Base-by-base conservation (phyloP, 2,888 invertebrate genomes). In the Allolobophora icterica region DNA sequence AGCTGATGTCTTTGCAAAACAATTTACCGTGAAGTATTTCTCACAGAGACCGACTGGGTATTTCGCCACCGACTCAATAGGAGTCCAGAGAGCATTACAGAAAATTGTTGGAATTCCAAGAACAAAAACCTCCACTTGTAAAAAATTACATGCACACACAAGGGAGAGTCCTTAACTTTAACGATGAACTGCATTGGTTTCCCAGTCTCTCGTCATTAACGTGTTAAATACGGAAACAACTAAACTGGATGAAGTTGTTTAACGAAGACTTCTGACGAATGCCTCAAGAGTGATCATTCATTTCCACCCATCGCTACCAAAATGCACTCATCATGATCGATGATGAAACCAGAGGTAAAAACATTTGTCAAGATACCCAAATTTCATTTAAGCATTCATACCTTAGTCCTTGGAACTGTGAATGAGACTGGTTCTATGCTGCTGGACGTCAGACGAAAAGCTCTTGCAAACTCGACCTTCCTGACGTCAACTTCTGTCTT, bases 391-490 rank as follows among this genome's bases (percentile, higher is more conserved):
- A n/a, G n/a, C n/a, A 40, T 89, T 89, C 93, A 92, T 92, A 95
- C 95, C 94, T 98, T 99, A 94, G 98, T 98, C 95, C 99, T 97
- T 71, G 99, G 99, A 92, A 99, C 99, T 30, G 98, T 98, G 96
- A 99, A 99, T 89, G 98, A 98, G 90, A 99, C 96, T 0, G 98
- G 98, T 95, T 99, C 99, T 92, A 99, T 97, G 38, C 97, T 97
- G 92, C 97, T 98, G 35, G 98, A 97, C n/a, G 98, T 98, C 92
- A 99, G 96, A 93, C 99, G 96, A 93, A 98, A 96, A n/a, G 98
- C 98, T 93, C 97, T 97, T n/a, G 98, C 98, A 95, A 99, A 99
- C 95, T 99, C 99, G 45, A 99, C 98, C 93, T 96, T 96, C 40
- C 97, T 97, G 19, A 99, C 98, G 94, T 98, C 97, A 95, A 98